Evolutionary conservation across 2,113 vertebrate species (phyloP).

Genomic region (human): GRCh38 chr16:13296001-13296500

Average conservation of each 20-base stretch:
- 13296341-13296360: constrained; percentile 65
- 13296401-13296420: constrained; percentile 52
- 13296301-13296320: constrained; percentile 57
- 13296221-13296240: neutral
- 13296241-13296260: constrained; percentile 17
- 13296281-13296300: constrained; percentile 64
- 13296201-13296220: neutral
- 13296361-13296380: constrained; percentile 62
- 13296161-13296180: neutral
- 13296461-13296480: neutral
- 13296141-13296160: neutral
- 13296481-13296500: fast-evolving
- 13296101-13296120: neutral
- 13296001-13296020: neutral
- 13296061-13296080: neutral
- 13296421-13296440: neutral
- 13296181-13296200: constrained; percentile 24
- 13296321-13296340: constrained; percentile 60
- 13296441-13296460: neutral
- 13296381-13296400: constrained; percentile 38
- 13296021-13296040: neutral
- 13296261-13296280: constrained; percentile 35
- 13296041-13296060: neutral
- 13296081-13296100: neutral
- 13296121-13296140: neutral